These are phyloP conservation scores for Chaetodon auriga DNA, from an alignment of 2,113 vertebrate genomes.

Conservation along the genomic window DNA sequence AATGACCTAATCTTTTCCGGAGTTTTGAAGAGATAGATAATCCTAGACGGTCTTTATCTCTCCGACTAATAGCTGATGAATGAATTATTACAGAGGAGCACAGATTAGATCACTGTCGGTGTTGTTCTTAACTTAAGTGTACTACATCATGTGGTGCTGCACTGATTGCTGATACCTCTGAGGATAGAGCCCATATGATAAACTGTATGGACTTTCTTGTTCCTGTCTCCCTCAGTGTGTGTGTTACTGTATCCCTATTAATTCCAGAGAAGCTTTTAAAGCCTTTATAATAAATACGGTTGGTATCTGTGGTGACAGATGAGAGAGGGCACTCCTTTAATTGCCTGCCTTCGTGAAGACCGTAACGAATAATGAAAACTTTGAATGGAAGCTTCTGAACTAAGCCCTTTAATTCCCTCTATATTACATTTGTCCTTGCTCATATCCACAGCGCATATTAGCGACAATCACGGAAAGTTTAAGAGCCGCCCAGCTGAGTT, in stretches of 20 bases:
- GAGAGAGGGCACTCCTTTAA: slow-evolving; percentile 47
- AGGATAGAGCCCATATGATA: slow-evolving; percentile 17
- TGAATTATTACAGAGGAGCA: slow-evolving; percentile 60
- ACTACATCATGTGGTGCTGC: slow-evolving; percentile 53
- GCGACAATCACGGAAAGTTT: slow-evolving; percentile 69
- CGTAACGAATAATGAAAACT: slow-evolving; percentile 64
- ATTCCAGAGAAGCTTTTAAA: slow-evolving; percentile 38
- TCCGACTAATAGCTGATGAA: slow-evolving; percentile 68
- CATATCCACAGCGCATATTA: slow-evolving; percentile 60
- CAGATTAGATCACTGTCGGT: slow-evolving; percentile 70
- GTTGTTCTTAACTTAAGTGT: slow-evolving; percentile 59
- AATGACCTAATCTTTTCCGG: slow-evolving; percentile 84
- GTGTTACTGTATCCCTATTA: slow-evolving; percentile 16
- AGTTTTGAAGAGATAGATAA: slow-evolving; percentile 68
- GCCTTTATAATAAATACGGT: slow-evolving; percentile 21
- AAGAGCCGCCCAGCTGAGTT: slow-evolving; percentile 55
- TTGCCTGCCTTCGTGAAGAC: slow-evolving; percentile 50
- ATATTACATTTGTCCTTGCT: slow-evolving; percentile 70
- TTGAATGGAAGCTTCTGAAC: slow-evolving; percentile 47
- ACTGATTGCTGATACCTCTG: slow-evolving; percentile 44
- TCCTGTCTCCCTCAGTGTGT: slow-evolving; percentile 11
- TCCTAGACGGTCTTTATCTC: slow-evolving; percentile 70
- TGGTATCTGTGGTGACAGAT: slow-evolving; percentile 48
- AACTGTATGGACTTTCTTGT: neutral
- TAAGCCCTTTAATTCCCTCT: slow-evolving; percentile 69